Conservation (phyloP, 2,113 vertebrate genomes). For the Sylvia atricapilla region DNA sequence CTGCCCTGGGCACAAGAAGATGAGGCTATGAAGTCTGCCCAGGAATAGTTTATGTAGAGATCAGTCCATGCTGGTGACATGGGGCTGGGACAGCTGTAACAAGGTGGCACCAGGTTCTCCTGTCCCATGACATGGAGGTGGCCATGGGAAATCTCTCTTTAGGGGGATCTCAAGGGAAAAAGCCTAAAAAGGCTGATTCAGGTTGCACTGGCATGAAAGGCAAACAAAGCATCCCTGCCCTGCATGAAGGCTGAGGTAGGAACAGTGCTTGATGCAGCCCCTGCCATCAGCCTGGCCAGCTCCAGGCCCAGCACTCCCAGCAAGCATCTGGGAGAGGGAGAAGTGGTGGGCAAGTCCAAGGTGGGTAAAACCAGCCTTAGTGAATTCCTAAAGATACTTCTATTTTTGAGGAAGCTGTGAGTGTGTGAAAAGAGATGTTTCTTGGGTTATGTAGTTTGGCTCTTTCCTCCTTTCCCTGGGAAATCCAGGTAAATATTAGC, state of each 20-base stretch:
- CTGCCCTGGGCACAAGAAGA: not conserved
- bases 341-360: not conserved
- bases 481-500: not conserved
- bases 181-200: not conserved
- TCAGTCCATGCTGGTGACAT: rapidly evolving
- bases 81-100: not conserved
- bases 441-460: not conserved
- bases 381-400: not conserved
- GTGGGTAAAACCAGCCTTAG: not conserved
- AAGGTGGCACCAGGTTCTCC: not conserved
- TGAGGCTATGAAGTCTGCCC: not conserved
- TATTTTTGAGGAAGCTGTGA: not conserved
- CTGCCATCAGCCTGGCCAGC: not conserved
- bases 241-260: not conserved
- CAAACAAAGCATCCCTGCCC: not conserved
- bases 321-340: not conserved
- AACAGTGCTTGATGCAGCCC: rapidly evolving
- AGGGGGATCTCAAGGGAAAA: not conserved
- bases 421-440: not conserved
- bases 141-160: not conserved
- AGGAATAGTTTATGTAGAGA: not conserved
- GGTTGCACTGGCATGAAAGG: not conserved
- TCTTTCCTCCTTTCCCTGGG: not conserved
- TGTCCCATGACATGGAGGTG: rapidly evolving
- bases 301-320: not conserved